Conservation (phyloP, 1,140 invertebrate genomes). For the Macrosteles quadrilineatus region DNA sequence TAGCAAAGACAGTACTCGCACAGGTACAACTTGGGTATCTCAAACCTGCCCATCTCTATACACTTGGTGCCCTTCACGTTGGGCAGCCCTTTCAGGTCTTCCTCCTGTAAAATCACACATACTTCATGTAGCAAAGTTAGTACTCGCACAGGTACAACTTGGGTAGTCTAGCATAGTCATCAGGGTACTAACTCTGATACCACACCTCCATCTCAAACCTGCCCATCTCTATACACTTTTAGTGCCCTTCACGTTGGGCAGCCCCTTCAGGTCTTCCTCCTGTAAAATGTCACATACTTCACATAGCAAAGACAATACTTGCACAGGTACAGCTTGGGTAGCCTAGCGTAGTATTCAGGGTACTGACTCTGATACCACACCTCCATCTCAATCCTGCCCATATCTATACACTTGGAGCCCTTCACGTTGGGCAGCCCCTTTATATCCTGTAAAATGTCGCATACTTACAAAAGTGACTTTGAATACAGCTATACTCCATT, state of each 20-base stretch:
- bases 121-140: constrained; percentile 94
- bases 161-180: constrained; percentile 86
- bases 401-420: constrained; percentile 83
- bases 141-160: constrained; percentile 99
- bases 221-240: constrained; percentile 91
- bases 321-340: constrained; percentile 89
- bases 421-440: constrained; percentile 69
- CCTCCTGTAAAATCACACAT: constrained; percentile 85
- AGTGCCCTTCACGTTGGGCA: constrained; percentile 72
- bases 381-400: constrained; percentile 96
- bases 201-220: constrained; percentile 97
- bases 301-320: too few relatives aligned
- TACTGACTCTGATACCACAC: constrained; percentile 99
- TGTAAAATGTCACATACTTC: constrained; percentile 44
- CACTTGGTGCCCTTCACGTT: too few relatives aligned
- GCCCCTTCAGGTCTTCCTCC: constrained; percentile 69
- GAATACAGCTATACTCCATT: too few relatives aligned
- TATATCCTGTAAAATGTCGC: too few relatives aligned
- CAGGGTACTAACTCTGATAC: constrained; percentile 99
- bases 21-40: too few relatives aligned
- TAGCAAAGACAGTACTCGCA: constrained; percentile 97
- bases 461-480: too few relatives aligned
- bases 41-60: too few relatives aligned
- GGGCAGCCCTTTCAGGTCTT: too few relatives aligned
- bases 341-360: constrained; percentile 89